Base-by-base conservation (phyloP, 2,797 vertebrate species). In the Karalla daura region DNA sequence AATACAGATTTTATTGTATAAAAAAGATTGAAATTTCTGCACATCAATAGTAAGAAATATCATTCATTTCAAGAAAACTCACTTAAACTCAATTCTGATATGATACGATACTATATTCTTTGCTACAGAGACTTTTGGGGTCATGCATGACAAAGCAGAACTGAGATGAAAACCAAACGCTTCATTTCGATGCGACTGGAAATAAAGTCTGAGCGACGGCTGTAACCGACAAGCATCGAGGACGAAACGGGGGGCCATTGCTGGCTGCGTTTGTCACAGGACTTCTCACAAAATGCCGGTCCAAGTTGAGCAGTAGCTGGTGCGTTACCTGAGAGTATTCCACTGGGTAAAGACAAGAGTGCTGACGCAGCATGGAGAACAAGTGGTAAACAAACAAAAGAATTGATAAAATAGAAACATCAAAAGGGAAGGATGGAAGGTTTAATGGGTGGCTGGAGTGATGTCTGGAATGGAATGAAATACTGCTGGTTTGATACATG, bases 261-360 rank as follows among this genome's bases (percentile, higher is more conserved):
- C 9, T 23, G n/a, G n/a, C 5, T 46, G 11, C 45, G 60, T 45
- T 51, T 70, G 54, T 59, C 33, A 62, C 15, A 44, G 36, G 27
- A 46, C 23, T 58, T 74, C 45, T 72, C 47, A 76, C 39, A 63
- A 49, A 70, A 74, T 68, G 35, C 54, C 66, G 70, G 64, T 65
- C 56, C 53, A 69, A 30, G 28, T 68, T 58, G 52, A 69, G 58
- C 35, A 65, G 49, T 52, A 45, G 51, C 54, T 41, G 41, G 65
- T 78, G 50, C 66, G 76, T 84, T 93, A 93, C 92, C 93, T 92
- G 80, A 92, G 88, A 32, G 71, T 76, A 84, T 88, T 91, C 93
- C 92, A 93, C 88, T 91, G 91, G 83, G 88, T 91, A 83, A 90
- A 91, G 82, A 90, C 90, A 84, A 91, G 87, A 78, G 91, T 90